Evolutionary conservation across 92 coral and sea anemone genomes (phyloP), one percentile per base, ranked within the genome.

Genomic region (Porites lobata): DNA sequence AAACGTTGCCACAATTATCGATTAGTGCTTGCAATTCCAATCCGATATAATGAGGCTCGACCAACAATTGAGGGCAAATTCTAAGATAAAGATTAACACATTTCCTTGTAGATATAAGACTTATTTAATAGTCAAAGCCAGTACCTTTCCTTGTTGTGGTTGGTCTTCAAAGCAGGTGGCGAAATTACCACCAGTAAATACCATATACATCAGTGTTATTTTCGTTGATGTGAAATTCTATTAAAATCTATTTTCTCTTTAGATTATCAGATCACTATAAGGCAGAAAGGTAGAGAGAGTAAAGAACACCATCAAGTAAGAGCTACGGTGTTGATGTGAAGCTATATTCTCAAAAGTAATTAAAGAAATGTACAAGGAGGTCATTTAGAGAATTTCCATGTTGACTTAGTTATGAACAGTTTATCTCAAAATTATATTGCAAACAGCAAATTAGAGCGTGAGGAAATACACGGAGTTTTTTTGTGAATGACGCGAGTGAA

Each of bases 401-500:
- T 75, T 53, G 63, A 53, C 2, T 26, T 10, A 21, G 59, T 20
- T 32, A 3, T 8, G 11, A 10, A 51, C 43, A 20, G 64, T 19
- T 2, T 12, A 53, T 58, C 57, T 70, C 65, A 38, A 72, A 64
- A 67, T 6, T 14, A 22, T 13, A 8, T 66, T 18, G 50, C 22
- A 69, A 65, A 22, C 68, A 69, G 29, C 13, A 68, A 38, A 84
- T 50, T 84, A 26, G 76, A 70, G 21, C 18, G 65, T 84, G 87
- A 84, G 72, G 52, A 72, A 73, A 59, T 50, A 43, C 7, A 13
- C 32, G 63, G 17, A 19, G 72, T 84, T 73, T 22, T 84, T 84
- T 84, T 47, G 50, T 47, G 65, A 43, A 74, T 84, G 69, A 84
- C 87, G 87, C 78, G 72, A 84, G 72, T 65, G 7, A 73, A 84